Conservation (phyloP, 2,888 invertebrate species). For the Heliothis peltigera region DNA sequence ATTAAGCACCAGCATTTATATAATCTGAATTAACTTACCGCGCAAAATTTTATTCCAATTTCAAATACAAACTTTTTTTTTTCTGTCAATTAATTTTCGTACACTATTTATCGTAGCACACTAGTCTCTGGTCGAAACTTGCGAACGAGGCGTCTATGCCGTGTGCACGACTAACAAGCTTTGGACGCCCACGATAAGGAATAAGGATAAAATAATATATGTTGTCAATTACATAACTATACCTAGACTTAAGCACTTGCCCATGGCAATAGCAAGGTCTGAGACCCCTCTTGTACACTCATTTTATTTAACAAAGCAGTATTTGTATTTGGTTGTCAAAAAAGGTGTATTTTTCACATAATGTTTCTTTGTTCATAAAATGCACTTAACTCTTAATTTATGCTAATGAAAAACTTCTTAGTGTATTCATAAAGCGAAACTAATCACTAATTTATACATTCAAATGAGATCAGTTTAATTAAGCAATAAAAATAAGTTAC, state of each 20-base stretch:
- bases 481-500: too few relatives aligned
- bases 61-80: not conserved
- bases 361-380: too few relatives aligned
- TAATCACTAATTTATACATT: not conserved
- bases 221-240: slow-evolving; percentile 16
- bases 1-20: too few relatives aligned
- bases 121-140: not conserved
- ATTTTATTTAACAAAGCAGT: not conserved
- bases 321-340: not conserved
- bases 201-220: slow-evolving; percentile 8
- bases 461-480: too few relatives aligned
- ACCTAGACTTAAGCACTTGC: not conserved
- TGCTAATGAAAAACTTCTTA: not conserved
- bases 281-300: not conserved
- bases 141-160: slow-evolving; percentile 11
- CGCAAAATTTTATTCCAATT: slow-evolving; percentile 1
- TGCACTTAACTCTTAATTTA: too few relatives aligned
- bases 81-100: not conserved
- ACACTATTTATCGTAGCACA: not conserved
- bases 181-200: slow-evolving; percentile 34
- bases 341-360: not conserved
- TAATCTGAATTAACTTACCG: slow-evolving; percentile 7
- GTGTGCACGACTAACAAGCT: slow-evolving; percentile 25
- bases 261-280: not conserved
- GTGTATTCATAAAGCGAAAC: not conserved